Conservation (phyloP, 2,113 vertebrate genomes). For the Aspidoscelis tigris region DNA sequence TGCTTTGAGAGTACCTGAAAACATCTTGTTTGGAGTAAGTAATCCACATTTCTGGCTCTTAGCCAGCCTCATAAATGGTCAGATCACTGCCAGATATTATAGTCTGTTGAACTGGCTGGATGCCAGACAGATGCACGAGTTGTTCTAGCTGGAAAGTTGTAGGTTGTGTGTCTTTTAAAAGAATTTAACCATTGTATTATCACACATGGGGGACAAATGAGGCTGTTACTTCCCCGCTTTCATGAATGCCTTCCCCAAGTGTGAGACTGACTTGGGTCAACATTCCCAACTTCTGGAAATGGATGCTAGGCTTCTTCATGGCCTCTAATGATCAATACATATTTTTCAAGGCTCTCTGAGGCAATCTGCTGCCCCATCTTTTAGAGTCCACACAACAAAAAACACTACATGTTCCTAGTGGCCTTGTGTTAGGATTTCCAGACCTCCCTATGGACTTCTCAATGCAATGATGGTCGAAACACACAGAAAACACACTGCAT, state of each 20-base stretch:
- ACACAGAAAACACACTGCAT: too few species aligned
- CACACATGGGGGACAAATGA: not conserved
- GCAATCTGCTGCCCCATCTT: not conserved
- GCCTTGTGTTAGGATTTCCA: too few species aligned
- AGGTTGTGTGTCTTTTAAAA: not conserved
- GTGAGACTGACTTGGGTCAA: not conserved
- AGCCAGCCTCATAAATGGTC: not conserved
- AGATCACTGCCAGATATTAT: not conserved
- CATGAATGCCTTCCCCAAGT: not conserved
- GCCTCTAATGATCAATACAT: not conserved
- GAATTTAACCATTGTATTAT: not conserved
- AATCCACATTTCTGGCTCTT: not conserved
- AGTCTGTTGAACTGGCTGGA: not conserved
- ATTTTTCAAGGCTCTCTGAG: not conserved
- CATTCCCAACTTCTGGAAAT: not conserved
- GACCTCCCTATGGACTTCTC: too few species aligned
- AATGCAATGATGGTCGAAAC: too few species aligned
- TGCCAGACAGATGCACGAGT: not conserved
- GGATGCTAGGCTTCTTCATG: not conserved
- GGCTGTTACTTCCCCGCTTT: not conserved
- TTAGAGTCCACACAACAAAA: not conserved
- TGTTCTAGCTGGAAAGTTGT: not conserved
- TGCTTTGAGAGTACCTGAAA: not conserved
- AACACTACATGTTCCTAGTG: too few species aligned
- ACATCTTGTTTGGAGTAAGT: not conserved